Evolutionary conservation across 2,888 invertebrate species (phyloP), one percentile per base, ranked within the genome.

Genomic region (Carabus problematicus): DNA sequence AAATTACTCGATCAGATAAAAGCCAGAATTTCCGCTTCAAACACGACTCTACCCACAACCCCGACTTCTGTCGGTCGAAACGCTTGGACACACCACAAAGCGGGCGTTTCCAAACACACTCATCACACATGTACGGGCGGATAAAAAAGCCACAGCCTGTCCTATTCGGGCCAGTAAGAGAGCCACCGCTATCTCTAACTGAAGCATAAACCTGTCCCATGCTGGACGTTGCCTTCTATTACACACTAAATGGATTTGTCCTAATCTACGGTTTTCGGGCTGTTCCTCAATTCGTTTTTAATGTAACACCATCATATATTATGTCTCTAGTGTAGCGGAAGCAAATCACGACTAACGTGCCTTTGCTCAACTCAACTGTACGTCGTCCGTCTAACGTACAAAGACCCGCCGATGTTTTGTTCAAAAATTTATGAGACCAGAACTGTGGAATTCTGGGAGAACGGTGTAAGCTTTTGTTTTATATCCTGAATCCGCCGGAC

Each of bases 231-330:
- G 75, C 72, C 75, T 77, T 77, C 77, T 77, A 77, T 77, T 77
- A 77, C 76, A 73, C 75, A 74, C 75, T 77, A 77, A 78, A 77
- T 76, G 77, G 77, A 76, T 77, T 77, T 77, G 75, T 75, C 73
- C 77, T 77, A 77, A 78, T 77, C 76, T 77, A 77, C 74, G 74
- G 59, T 67, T 64, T 52, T 55, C 43, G 60, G 58, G 64, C 56
- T 56, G 59, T 59, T 66, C 58, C 58, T 66, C 58, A 59, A 66
- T 66, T 66, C 59, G 66, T 66, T 67, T 67, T 67, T 67, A 67
- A 67, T 67, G 60, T 59, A 60, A 67, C 60, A 43, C 55, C 42
- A 41, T 40, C 40, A 56, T 64, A 64, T 55, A 64, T 64, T 64
- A 64, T 42, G 29, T 6, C 6, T 29, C 29, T 29, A 6, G 29